phyloP scores from a whole-genome alignment of 2,113 vertebrate species.

The Chitala chitala region DNA sequence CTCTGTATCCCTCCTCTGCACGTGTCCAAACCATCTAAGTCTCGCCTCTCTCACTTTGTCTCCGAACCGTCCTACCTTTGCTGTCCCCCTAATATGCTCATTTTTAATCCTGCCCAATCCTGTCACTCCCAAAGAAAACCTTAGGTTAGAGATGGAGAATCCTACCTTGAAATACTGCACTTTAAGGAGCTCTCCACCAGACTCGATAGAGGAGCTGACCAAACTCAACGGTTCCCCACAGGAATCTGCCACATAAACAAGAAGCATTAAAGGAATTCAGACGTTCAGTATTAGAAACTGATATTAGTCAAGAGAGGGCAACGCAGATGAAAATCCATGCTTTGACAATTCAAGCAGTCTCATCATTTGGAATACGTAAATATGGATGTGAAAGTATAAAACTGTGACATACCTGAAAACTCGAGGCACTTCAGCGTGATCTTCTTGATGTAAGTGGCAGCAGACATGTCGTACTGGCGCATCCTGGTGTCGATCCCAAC shows the following conservation, averaged over 20 bases:
- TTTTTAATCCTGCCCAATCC: no score
- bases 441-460: constrained; percentile 74
- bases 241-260: constrained; percentile 55
- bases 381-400: no score
- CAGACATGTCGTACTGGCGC: constrained; percentile 69
- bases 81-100: no score
- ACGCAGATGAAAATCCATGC: not conserved
- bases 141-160: not conserved
- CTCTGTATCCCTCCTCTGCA: no score
- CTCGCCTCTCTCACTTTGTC: no score
- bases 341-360: no score
- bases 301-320: no score
- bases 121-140: no score
- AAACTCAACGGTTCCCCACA: constrained; percentile 70
- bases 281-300: not conserved
- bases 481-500: constrained; percentile 76
- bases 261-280: not conserved
- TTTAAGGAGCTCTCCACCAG: constrained; percentile 81
- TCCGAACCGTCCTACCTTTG: no score
- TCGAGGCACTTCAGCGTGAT: constrained; percentile 75
- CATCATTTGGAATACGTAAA: no score
- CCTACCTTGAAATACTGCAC: constrained; percentile 83
- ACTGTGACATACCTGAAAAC: constrained; percentile 77
- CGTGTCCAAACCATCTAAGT: no score
- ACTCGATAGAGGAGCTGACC: constrained; percentile 72